Conservation (phyloP, 2,797 vertebrate genomes). For the Lindbergichthys nudifrons region DNA sequence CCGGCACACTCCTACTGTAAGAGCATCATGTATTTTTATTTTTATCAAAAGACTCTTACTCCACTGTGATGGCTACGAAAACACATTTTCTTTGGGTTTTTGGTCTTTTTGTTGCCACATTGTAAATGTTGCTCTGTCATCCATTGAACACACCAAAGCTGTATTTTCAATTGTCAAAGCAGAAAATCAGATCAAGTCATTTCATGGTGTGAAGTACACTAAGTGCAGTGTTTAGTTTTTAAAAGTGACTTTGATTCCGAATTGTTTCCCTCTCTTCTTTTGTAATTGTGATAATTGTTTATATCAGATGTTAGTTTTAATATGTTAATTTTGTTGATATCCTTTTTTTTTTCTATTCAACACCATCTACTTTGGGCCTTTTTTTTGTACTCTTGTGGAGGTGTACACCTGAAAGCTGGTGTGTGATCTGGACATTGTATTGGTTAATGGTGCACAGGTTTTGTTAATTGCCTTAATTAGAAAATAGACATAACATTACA, state of each 20-base stretch:
- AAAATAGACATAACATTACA: slow-evolving; percentile 46
- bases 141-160: slow-evolving; percentile 68
- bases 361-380: slow-evolving; percentile 56
- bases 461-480: slow-evolving; percentile 79
- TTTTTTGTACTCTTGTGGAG: slow-evolving; percentile 54
- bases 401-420: slow-evolving; percentile 51
- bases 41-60: slow-evolving; percentile 52
- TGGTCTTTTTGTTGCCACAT: slow-evolving; percentile 10
- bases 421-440: slow-evolving; percentile 51
- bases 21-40: slow-evolving; percentile 18
- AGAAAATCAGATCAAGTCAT: slow-evolving; percentile 56
- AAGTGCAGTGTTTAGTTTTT: slow-evolving; percentile 54
- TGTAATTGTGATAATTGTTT: slow-evolving; percentile 73
- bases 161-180: slow-evolving; percentile 60
- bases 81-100: slow-evolving; percentile 10
- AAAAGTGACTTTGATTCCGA: slow-evolving; percentile 68
- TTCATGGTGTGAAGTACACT: slow-evolving; percentile 54
- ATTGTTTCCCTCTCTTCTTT: slow-evolving; percentile 42
- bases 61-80: slow-evolving; percentile 38
- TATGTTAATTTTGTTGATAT: slow-evolving; percentile 56
- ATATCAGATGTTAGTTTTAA: slow-evolving; percentile 58
- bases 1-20: slow-evolving; percentile 56
- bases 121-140: slow-evolving; percentile 38
- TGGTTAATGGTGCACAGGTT: slow-evolving; percentile 50
- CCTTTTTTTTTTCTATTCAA: slow-evolving; percentile 56